Percentiles rank a stretch among this genome's conserved stretches.
Evolutionary conservation across 2,797 vertebrate genomes (phyloP).

Genomic region (Siniperca scherzeri): DNA sequence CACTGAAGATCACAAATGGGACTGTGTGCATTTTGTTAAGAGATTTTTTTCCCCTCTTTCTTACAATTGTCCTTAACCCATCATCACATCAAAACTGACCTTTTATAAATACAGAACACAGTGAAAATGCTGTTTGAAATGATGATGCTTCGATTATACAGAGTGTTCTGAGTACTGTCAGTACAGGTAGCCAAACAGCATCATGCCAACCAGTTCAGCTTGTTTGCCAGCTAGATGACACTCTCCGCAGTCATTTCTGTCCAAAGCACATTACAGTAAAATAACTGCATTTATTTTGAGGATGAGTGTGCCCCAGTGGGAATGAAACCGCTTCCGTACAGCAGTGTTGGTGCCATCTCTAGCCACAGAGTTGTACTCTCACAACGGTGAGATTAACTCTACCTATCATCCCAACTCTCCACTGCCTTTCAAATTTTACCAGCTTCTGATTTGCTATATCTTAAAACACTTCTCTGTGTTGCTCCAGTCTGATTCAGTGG

Average conservation of each 20-base stretch:
- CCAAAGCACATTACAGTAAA: slow-evolving; percentile 54
- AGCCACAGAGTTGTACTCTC: slow-evolving; percentile 26
- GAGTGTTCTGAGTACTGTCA: not conserved
- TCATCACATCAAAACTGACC: not conserved
- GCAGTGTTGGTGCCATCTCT: slow-evolving; percentile 24
- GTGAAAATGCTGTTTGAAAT: slow-evolving; percentile 23
- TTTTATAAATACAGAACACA: slow-evolving; percentile 3
- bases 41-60: slow-evolving; percentile 2
- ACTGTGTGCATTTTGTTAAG: not conserved
- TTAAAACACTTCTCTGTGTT: slow-evolving; percentile 19
- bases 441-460: slow-evolving; percentile 20
- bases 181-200: slow-evolving; percentile 23
- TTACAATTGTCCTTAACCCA: not conserved
- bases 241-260: slow-evolving; percentile 45
- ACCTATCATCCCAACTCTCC: slow-evolving; percentile 26
- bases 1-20: not conserved
- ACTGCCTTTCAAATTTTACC: slow-evolving; percentile 38
- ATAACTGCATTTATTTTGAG: slow-evolving; percentile 48
- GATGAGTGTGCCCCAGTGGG: slow-evolving; percentile 40
- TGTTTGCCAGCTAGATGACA: slow-evolving; percentile 39
- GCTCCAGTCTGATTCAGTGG: slow-evolving; percentile 16
- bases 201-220: slow-evolving; percentile 32
- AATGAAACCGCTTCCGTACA: slow-evolving; percentile 38
- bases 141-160: no score
- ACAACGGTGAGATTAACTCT: slow-evolving; percentile 17